A percentile compares a stretch with the other conserved stretches of the same genome.
Conservation (phyloP, 2,888 invertebrate genomes). For the Altica lythri region DNA sequence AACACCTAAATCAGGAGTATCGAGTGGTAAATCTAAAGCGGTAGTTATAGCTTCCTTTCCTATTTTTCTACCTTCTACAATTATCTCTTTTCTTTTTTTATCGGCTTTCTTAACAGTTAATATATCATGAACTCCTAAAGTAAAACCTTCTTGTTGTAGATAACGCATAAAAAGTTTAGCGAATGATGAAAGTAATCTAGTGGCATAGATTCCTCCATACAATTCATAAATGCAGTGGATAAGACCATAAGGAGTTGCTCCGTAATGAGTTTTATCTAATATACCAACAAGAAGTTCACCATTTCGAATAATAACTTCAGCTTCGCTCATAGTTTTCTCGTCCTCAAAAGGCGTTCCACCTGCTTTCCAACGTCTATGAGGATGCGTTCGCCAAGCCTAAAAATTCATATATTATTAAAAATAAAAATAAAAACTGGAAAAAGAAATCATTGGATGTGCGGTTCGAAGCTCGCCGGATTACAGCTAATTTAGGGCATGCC, state of each 20-base stretch:
- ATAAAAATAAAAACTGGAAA: no score
- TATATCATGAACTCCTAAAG: conserved; percentile 94
- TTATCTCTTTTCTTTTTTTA: conserved; percentile 69
- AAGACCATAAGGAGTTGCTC: conserved; percentile 92
- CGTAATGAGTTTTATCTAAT: conserved; percentile 95
- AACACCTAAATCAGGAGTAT: conserved; percentile 64
- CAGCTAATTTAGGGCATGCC: no score
- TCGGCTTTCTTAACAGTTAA: conserved; percentile 78
- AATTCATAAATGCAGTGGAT: conserved; percentile 95
- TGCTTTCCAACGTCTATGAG: conserved; percentile 65
- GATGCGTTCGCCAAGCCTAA: conserved; percentile 66
- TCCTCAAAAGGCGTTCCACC: conserved; percentile 67
- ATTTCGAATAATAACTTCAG: conserved; percentile 83
- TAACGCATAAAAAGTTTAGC: conserved; percentile 84
- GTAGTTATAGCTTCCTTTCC: conserved; percentile 56
- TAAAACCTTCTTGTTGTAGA: conserved; percentile 90
- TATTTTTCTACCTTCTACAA: conserved; percentile 65
- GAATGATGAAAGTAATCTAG: conserved; percentile 82
- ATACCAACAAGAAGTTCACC: conserved; percentile 91
- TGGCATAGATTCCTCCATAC: conserved; percentile 87
- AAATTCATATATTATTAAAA: no score
- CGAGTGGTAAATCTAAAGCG: conserved; percentile 69
- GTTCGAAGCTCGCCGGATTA: no score
- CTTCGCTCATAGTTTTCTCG: conserved; percentile 79
- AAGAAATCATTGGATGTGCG: no score